Conservation (phyloP, 2,113 vertebrate species). For the Trinectes maculatus region DNA sequence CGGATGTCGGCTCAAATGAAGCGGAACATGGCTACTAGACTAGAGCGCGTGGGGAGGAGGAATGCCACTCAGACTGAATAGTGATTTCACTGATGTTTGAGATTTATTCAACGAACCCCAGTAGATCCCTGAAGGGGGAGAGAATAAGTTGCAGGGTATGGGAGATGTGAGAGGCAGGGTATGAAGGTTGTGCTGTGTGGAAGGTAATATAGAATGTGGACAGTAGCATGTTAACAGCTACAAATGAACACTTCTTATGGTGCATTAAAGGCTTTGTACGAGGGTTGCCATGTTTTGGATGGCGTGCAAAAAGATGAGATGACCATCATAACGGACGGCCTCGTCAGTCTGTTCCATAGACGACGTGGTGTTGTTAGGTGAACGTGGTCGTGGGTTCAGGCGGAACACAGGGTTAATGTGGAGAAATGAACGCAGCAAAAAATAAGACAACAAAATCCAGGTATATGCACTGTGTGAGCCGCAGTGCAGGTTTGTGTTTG, state of each 20-base stretch:
- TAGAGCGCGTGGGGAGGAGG: conserved; percentile 44
- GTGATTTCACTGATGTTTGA: conserved; percentile 77
- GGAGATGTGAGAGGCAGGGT: conserved; percentile 38
- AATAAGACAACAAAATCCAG: no score
- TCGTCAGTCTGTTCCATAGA: no score
- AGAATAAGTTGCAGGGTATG: conserved; percentile 36
- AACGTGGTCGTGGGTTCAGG: no score
- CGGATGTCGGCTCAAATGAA: conserved; percentile 77
- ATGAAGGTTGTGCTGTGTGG: conserved; percentile 34
- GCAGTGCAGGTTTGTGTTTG: no score
- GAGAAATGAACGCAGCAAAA: no score
- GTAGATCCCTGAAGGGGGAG: conserved; percentile 49
- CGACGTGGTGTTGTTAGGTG: no score
- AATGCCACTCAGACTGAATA: conserved; percentile 59
- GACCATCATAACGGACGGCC: no score
- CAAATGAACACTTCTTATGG: conserved; percentile 15
- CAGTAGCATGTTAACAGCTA: conserved; percentile 1
- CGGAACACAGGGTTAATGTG: no score
- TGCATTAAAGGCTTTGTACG: conserved; percentile 27
- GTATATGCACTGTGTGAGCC: no score
- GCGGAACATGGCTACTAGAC: conserved; percentile 66
- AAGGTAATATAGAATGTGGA: conserved; percentile 21
- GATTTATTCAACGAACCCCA: conserved; percentile 67
- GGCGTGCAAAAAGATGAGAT: no score
- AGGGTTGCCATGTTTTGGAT: no score